These are phyloP conservation scores for Cheilosia vulpina DNA, from an alignment of 2,888 invertebrate genomes.

Conservation along the genomic window DNA sequence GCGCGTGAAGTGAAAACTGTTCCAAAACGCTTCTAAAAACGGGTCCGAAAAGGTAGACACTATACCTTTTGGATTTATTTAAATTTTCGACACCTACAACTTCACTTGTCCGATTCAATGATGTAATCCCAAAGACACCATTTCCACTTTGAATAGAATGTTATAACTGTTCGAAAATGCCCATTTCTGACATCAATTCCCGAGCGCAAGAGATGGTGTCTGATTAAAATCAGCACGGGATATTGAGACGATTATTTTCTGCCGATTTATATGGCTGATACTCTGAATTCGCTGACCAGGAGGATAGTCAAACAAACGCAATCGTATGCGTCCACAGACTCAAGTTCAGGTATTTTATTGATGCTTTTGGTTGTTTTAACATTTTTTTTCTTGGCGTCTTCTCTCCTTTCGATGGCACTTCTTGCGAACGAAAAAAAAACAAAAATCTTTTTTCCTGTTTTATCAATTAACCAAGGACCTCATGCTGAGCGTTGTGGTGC, in stretches of 20 bases:
- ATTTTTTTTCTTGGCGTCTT: slow-evolving; percentile 22
- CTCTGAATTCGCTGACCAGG: slow-evolving; percentile 22
- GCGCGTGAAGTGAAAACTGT: too few species aligned
- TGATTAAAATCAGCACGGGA: slow-evolving; percentile 74
- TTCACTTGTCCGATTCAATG: too few species aligned
- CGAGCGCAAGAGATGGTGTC: slow-evolving; percentile 60
- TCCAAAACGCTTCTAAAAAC: too few species aligned
- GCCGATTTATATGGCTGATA: slow-evolving; percentile 67
- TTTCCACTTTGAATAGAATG: too few species aligned
- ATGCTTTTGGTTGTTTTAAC: slow-evolving; percentile 31
- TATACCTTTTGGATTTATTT: too few species aligned
- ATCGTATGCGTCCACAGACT: slow-evolving; percentile 24
- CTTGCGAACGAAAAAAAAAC: slow-evolving; percentile 7
- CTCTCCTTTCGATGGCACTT: slow-evolving; percentile 42
- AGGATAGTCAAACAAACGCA: slow-evolving; percentile 2
- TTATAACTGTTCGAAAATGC: slow-evolving; percentile 7
- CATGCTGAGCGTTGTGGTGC: slow-evolving; percentile 68
- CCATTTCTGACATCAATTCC: slow-evolving; percentile 28
- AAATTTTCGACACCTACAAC: too few species aligned
- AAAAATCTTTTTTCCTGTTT: slow-evolving; percentile 71
- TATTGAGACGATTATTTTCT: slow-evolving; percentile 67
- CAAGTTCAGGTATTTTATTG: slow-evolving; percentile 61
- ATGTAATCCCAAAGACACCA: too few species aligned
- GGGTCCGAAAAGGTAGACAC: too few species aligned
- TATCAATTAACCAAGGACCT: slow-evolving; percentile 73